A percentile compares a stretch with the other conserved stretches of the same genome.
Evolutionary conservation across 1,140 invertebrate species (phyloP).

Genomic region (Hypothenemus hampei): DNA sequence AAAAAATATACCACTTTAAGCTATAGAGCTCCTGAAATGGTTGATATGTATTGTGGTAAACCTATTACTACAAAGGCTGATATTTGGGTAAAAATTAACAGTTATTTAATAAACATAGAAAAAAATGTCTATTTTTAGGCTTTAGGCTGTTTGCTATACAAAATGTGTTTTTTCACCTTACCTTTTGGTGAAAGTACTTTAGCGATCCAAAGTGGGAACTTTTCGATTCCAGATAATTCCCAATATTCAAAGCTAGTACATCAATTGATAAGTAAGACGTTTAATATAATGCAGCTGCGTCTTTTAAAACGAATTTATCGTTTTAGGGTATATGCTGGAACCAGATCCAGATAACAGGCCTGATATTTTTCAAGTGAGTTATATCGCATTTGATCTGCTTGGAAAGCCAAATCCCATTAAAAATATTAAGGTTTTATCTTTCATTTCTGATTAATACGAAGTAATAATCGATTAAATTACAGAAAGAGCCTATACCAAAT

Average conservation of each 20-base stretch:
- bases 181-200: conserved; percentile 92
- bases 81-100: conserved; percentile 67
- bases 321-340: conserved; percentile 75
- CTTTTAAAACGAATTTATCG: not conserved
- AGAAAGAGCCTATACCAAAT: conserved; percentile 62
- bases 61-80: conserved; percentile 88
- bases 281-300: not conserved
- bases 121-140: conserved; percentile 56
- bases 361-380: conserved; percentile 86
- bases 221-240: conserved; percentile 80
- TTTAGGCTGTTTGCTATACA: conserved; percentile 85
- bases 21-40: conserved; percentile 93
- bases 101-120: not conserved
- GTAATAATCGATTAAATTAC: conserved; percentile 4
- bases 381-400: conserved; percentile 68
- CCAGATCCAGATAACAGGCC: conserved; percentile 76
- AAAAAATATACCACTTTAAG: conserved; percentile 91
- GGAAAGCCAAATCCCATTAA: conserved; percentile 74
- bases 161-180: conserved; percentile 86
- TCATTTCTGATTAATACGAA: not conserved
- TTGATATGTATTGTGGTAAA: conserved; percentile 86
- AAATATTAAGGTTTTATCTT: conserved; percentile 74
- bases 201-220: conserved; percentile 89
- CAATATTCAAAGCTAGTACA: conserved; percentile 63
- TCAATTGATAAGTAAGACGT: conserved; percentile 51